Conservation (phyloP, 2,888 invertebrate genomes). For the Meta bourneti region DNA sequence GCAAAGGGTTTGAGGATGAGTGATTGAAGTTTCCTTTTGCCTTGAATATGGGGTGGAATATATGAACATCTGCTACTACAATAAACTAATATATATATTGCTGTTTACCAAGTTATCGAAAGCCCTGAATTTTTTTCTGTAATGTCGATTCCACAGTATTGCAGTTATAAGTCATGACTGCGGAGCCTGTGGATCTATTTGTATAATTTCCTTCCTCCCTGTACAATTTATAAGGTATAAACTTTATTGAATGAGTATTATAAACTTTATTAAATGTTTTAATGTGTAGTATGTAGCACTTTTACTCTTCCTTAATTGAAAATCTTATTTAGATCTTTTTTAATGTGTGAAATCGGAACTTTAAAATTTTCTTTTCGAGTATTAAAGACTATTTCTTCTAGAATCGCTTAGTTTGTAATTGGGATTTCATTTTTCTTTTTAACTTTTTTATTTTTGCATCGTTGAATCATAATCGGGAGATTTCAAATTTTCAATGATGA, state of each 20-base stretch:
- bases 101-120: neutral
- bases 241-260: neutral
- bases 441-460: no score
- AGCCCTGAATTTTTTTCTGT: slow-evolving; percentile 14
- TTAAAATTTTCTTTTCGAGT: no score
- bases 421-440: no score
- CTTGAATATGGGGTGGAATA: neutral
- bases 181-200: neutral
- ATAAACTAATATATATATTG: slow-evolving; percentile 7
- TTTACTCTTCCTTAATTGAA: neutral
- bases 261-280: slow-evolving; percentile 23
- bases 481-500: no score
- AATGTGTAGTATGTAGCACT: slow-evolving; percentile 8
- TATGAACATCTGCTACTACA: neutral
- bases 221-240: slow-evolving; percentile 6
- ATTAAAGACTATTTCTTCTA: no score
- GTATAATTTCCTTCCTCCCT: slow-evolving; percentile 5
- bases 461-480: no score
- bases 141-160: slow-evolving; percentile 6
- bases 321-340: no score
- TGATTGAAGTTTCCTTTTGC: neutral
- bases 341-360: no score
- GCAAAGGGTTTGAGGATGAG: neutral
- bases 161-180: neutral
- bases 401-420: no score